Percentiles rank a stretch among this genome's conserved stretches.
These are phyloP conservation scores for Heterohyrax brucei DNA, from an alignment of 2,797 vertebrate species.

Conservation along the genomic window DNA sequence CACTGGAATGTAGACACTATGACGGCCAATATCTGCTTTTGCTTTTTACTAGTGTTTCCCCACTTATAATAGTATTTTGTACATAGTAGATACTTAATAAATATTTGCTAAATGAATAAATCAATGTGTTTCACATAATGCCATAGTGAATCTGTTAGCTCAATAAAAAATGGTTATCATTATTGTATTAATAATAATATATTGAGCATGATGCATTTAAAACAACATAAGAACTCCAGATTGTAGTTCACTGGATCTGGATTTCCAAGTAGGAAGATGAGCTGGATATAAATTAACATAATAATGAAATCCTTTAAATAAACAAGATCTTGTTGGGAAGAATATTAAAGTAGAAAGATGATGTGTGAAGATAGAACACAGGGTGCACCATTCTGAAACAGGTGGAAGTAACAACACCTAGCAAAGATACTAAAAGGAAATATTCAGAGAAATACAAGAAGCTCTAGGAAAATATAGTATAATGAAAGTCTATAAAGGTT, in stretches of 20 bases:
- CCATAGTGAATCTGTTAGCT: background rate
- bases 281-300: background rate
- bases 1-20: background rate
- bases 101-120: background rate
- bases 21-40: background rate
- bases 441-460: constrained; percentile 16
- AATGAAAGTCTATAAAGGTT: background rate
- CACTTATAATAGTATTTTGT: background rate
- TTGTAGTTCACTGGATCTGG: background rate
- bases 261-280: background rate
- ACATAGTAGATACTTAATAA: background rate
- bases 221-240: background rate
- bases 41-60: background rate
- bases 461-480: background rate
- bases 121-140: constrained; percentile 5
- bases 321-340: background rate
- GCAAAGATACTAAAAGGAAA: background rate
- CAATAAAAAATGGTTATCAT: background rate
- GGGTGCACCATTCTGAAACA: rapidly evolving
- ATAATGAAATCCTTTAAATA: constrained; percentile 1
- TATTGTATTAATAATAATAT: background rate
- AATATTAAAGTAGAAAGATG: background rate
- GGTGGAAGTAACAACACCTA: background rate
- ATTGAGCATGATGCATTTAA: background rate
- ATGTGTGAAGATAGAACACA: background rate